Base-by-base conservation (phyloP, 2,113 vertebrate genomes). In the Hippolais icterina region DNA sequence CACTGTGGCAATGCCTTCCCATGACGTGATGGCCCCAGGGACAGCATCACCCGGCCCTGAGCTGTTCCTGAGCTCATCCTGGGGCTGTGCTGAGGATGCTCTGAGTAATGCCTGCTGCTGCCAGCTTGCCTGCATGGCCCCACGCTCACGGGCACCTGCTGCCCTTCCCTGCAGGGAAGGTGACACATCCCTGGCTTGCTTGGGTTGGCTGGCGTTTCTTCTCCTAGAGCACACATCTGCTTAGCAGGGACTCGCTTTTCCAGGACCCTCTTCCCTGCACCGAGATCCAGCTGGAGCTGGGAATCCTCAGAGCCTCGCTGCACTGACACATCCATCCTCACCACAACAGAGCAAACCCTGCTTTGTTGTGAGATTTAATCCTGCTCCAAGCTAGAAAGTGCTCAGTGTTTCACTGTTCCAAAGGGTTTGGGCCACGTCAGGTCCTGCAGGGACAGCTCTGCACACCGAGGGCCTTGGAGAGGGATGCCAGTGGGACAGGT, bases 1-100 rank as follows among this genome's bases (percentile, higher is more conserved):
- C 6, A 4, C 39, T 6, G 13, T 0, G 13, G 25, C 3, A 1
- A 0, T 27, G 79, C 76, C 52, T 57, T n/a, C 2, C 1, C 5
- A 0, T 12, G 52, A 14, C 3, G 39, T 6, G 46, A 52, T 5
- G 7, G 69, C 88, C 31, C 59, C 76, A 6, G 71, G 60, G 80
- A 15, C 17, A 2, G 24, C 27, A 0, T 39, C 35, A 2, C 44
- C 80, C 6, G 1, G 46, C 39, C 37, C 56, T 7, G 47, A 41
- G 88, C 53, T 90, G 14, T 1, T 39, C 25, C 83, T 42, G 83
- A 92, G 57, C 63, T 87, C 71, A 5, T 24, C 0, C 5, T 3
- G n/a, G 42, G 35, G 49, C 50, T 13, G 42, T 13, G 75, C 37
- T 25, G 3, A 15, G 77, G 37, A 22, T 42, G 79, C 72, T 89